These are phyloP conservation scores for Hirtodrosophila histrioides DNA, from an alignment of 2,888 invertebrate species.

Conservation along the genomic window DNA sequence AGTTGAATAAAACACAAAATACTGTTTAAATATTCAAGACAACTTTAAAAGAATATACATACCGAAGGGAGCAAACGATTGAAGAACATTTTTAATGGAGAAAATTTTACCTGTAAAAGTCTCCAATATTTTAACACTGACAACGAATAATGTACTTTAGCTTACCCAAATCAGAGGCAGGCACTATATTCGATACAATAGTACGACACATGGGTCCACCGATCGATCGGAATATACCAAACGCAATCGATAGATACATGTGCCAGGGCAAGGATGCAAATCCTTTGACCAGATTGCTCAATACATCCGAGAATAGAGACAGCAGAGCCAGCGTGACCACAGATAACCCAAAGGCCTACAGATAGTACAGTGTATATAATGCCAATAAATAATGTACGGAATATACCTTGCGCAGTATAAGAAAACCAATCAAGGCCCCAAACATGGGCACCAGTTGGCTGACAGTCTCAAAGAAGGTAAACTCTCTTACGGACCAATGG, in stretches of 20 bases:
- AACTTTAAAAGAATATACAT: neutral
- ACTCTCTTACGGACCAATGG: slow-evolving; percentile 88
- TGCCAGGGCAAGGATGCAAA: slow-evolving; percentile 79
- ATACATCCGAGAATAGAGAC: slow-evolving; percentile 71
- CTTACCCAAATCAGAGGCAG: slow-evolving; percentile 83
- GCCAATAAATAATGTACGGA: neutral
- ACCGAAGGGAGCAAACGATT: slow-evolving; percentile 87
- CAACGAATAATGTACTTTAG: neutral
- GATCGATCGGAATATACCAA: slow-evolving; percentile 76
- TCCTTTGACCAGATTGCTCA: slow-evolving; percentile 73
- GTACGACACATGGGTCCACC: slow-evolving; percentile 82
- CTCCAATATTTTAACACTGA: neutral
- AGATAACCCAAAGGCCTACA: slow-evolving; percentile 75
- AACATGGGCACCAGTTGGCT: slow-evolving; percentile 85
- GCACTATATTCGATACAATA: slow-evolving; percentile 82
- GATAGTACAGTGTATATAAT: neutral
- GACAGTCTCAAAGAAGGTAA: slow-evolving; percentile 86
- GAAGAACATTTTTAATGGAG: slow-evolving; percentile 88
- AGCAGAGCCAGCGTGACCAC: slow-evolving; percentile 79
- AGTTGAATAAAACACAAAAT: neutral
- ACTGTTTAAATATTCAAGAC: neutral
- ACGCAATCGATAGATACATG: slow-evolving; percentile 76
- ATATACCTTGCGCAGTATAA: slow-evolving; percentile 85
- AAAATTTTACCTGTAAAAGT: slow-evolving; percentile 87
- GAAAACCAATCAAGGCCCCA: slow-evolving; percentile 87